Conservation (phyloP, 2,113 vertebrate species). For the Neogale vison region DNA sequence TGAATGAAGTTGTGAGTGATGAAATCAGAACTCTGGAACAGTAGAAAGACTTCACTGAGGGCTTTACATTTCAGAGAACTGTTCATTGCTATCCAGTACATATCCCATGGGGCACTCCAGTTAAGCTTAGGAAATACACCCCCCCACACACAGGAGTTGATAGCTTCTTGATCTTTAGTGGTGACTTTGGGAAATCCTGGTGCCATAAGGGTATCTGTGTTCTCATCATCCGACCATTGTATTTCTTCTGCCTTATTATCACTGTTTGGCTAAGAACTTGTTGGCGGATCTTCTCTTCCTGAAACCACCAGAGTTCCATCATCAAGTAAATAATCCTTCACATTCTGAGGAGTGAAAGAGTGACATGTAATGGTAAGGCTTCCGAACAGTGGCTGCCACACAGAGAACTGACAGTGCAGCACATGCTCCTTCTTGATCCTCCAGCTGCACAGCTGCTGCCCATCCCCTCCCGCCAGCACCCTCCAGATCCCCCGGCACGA, state of each 20-base stretch:
- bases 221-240: not conserved
- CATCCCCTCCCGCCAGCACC: not conserved
- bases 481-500: conserved; percentile 56
- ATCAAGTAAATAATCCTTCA: conserved; percentile 97
- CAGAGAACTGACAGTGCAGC: conserved; percentile 93
- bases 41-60: conserved; percentile 96
- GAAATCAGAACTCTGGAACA: conserved; percentile 99
- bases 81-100: conserved; percentile 98
- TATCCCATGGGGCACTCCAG: conserved; percentile 84
- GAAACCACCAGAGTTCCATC: conserved; percentile 97
- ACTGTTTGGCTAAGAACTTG: not conserved
- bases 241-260: not conserved
- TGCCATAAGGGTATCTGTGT: not conserved
- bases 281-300: conserved; percentile 84
- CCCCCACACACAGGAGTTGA: too few relatives aligned
- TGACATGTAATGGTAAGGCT: conserved; percentile 93
- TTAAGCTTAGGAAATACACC: not conserved
- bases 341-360: conserved; percentile 97
- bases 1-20: conserved; percentile 97
- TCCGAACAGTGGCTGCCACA: conserved; percentile 94
- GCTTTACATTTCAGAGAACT: conserved; percentile 94
- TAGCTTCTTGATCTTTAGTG: not conserved
- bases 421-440: conserved; percentile 98
- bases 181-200: not conserved
- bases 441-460: not conserved